Conservation (phyloP, 53 echinoderm and acorn worm species). For the Glandiceps talaboti region DNA sequence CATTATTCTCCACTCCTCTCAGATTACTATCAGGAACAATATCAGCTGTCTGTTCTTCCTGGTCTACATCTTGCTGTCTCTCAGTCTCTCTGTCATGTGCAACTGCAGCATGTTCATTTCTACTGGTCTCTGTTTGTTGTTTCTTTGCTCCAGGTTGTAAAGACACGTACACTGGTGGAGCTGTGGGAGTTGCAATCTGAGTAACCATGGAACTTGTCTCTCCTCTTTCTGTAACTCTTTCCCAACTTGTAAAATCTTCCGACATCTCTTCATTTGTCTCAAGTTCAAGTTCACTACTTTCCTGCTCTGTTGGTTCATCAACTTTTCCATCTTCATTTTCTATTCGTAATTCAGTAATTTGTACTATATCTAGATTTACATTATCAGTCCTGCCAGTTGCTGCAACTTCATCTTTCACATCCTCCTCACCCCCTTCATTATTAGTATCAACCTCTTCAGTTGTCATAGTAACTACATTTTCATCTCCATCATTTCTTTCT, state of each 20-base stretch:
- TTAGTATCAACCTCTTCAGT: too few species aligned
- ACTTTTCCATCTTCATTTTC: neutral
- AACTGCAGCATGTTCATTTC: too few species aligned
- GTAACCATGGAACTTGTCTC: neutral
- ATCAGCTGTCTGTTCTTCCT: neutral
- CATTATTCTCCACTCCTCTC: neutral
- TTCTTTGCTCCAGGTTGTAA: neutral
- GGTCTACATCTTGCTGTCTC: neutral
- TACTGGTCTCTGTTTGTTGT: too few species aligned
- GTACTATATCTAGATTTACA: too few species aligned
- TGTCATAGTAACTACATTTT: neutral
- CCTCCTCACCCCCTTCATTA: neutral
- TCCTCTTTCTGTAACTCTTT: neutral
- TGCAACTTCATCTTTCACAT: neutral
- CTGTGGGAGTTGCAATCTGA: neutral
- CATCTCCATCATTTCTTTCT: neutral
- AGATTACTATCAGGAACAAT: neutral
- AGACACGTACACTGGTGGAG: neutral
- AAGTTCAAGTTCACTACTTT: conserved; percentile 1
- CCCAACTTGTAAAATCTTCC: neutral
- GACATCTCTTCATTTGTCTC: neutral
- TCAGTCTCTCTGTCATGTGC: neutral
- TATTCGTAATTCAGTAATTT: neutral
- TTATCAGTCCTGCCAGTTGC: neutral
- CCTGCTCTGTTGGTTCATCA: neutral